Conservation (phyloP, 2,113 vertebrate genomes). For the Melozone crissalis region DNA sequence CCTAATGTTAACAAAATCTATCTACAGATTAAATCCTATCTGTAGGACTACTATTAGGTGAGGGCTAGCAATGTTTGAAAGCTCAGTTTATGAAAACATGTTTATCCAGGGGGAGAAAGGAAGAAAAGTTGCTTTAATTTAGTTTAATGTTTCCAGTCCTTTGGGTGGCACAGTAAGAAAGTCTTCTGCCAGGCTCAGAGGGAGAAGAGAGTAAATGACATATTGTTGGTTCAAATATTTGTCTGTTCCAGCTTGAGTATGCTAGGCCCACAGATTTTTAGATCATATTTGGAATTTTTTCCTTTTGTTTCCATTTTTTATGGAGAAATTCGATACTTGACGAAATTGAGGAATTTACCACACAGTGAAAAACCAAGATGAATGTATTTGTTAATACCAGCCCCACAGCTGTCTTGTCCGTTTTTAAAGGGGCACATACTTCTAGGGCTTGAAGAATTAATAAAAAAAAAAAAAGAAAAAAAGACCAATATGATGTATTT, state of each 20-base stretch:
- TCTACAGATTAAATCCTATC: neutral
- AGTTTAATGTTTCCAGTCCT: neutral
- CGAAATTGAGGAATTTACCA: neutral
- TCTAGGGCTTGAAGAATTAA: neutral
- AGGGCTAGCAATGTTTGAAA: neutral
- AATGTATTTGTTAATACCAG: neutral
- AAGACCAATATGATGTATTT: rapidly evolving
- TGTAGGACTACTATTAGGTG: neutral
- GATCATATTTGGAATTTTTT: neutral
- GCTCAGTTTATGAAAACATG: neutral
- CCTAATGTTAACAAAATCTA: neutral
- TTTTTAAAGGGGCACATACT: neutral
- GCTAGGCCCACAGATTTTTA: neutral
- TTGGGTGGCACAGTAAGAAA: neutral
- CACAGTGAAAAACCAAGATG: neutral
- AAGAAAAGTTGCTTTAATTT: constrained; percentile 35
- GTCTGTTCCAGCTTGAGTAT: neutral
- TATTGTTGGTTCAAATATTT: neutral
- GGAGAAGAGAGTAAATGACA: neutral
- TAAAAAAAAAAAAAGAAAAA: too few species aligned
- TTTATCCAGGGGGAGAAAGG: neutral
- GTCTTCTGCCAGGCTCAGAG: neutral
- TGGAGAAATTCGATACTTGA: neutral
- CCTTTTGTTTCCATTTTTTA: neutral
- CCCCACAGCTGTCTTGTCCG: neutral